phyloP scores from a whole-genome alignment of 2,113 vertebrate genomes.

The Psophia crepitans region DNA sequence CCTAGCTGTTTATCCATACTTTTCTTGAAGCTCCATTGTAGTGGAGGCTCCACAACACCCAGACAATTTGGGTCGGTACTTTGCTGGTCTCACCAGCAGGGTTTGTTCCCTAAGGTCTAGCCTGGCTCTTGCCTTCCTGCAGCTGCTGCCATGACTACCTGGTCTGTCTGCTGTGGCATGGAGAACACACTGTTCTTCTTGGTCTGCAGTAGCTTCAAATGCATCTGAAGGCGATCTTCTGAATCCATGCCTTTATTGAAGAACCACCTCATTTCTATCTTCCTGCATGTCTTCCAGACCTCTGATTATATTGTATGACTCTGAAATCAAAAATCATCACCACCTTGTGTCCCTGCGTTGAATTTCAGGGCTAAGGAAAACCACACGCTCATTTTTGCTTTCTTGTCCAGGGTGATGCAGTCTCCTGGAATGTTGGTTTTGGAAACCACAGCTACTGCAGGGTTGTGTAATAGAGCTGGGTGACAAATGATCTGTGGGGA shows the following conservation, averaged over 20 bases:
- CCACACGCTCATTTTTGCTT: background rate
- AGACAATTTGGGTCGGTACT: background rate
- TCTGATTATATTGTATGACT: background rate
- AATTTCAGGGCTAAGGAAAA: background rate
- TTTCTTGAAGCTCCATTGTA: background rate
- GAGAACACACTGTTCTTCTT: background rate
- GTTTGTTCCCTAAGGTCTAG: background rate
- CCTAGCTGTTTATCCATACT: background rate
- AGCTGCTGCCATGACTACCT: background rate
- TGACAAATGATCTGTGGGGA: background rate
- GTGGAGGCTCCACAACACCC: background rate
- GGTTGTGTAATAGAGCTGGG: background rate
- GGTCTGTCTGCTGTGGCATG: no score
- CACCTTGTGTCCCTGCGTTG: background rate
- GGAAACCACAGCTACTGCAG: background rate
- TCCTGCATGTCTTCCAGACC: background rate
- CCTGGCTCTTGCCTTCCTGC: background rate
- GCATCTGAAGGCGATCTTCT: background rate
- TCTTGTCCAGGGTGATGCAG: background rate
- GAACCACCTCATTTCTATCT: background rate
- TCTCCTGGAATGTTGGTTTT: conserved; percentile 26
- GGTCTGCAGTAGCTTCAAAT: background rate
- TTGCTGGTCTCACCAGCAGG: background rate
- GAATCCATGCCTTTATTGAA: background rate
- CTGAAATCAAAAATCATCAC: background rate